These are phyloP conservation scores for Eilema caniola DNA, from an alignment of 2,888 invertebrate species.

Conservation along the genomic window DNA sequence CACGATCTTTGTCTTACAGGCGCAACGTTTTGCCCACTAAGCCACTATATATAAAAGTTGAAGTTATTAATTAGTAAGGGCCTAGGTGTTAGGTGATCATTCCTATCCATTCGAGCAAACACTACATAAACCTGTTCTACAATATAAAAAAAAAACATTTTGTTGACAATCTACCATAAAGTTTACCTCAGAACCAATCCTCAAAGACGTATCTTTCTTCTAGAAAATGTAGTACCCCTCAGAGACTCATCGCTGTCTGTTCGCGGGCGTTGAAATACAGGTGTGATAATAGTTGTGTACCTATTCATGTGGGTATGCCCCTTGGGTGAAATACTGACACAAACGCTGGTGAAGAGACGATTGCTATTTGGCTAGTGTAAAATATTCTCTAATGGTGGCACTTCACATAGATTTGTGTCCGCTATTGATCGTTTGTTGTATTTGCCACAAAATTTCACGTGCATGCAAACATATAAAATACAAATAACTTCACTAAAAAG, in stretches of 20 bases:
- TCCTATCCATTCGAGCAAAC: not conserved
- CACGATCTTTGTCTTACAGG: too few species aligned
- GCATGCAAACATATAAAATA: too few species aligned
- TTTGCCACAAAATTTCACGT: too few species aligned
- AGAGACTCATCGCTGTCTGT: constrained; percentile 34
- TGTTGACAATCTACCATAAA: not conserved
- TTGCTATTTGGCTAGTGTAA: not conserved
- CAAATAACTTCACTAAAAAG: too few species aligned
- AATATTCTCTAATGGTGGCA: not conserved
- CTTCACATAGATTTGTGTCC: too few species aligned
- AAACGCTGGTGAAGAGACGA: not conserved
- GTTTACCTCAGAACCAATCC: constrained; percentile 15
- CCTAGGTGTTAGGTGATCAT: too few species aligned
- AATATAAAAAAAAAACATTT: not conserved
- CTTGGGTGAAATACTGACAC: constrained; percentile 8
- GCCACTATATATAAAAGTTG: too few species aligned
- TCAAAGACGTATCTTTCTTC: constrained; percentile 32
- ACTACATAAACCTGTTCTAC: not conserved
- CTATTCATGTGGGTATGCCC: constrained; percentile 13
- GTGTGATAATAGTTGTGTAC: constrained; percentile 37
- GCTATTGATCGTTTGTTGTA: too few species aligned
- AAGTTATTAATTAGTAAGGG: too few species aligned
- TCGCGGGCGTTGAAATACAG: constrained; percentile 40
- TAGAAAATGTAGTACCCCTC: constrained; percentile 33
- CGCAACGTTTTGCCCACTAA: too few species aligned